phyloP scores from a whole-genome alignment of 2,888 invertebrate species.

The Aleiodes leptofemur region DNA sequence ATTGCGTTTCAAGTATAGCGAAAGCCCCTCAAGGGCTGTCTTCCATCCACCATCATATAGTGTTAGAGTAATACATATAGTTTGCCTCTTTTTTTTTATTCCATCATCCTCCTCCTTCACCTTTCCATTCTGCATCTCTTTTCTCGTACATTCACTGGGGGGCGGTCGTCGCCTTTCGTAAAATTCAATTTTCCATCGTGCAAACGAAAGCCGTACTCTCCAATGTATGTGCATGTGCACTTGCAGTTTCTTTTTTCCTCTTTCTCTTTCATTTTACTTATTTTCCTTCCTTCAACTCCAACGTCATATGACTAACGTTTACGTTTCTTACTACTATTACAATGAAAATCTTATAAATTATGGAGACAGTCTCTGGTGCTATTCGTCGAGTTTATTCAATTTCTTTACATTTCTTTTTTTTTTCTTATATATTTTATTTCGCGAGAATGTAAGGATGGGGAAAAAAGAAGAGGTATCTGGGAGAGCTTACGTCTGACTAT shows the following conservation, averaged over 20 bases:
- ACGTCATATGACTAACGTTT: constrained; percentile 35
- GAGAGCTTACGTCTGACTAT: no score
- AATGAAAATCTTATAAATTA: constrained; percentile 38
- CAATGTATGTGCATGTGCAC: constrained; percentile 32
- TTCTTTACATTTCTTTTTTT: not conserved
- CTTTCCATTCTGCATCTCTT: constrained; percentile 28
- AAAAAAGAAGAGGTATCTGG: no score
- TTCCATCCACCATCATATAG: constrained; percentile 46
- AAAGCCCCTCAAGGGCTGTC: constrained; percentile 56
- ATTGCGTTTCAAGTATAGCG: constrained; percentile 54
- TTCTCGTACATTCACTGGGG: not conserved
- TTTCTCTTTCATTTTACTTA: not conserved
- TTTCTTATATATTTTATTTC: no score
- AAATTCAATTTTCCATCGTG: constrained; percentile 39
- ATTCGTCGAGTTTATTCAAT: constrained; percentile 32
- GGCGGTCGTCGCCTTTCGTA: constrained; percentile 33
- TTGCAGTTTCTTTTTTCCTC: not conserved
- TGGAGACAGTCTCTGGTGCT: constrained; percentile 35
- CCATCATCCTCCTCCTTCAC: no score
- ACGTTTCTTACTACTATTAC: constrained; percentile 36
- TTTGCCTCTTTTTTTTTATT: constrained; percentile 13
- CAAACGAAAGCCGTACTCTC: constrained; percentile 37
- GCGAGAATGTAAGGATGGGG: not conserved
- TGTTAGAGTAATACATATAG: constrained; percentile 19
- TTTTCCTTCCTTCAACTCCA: constrained; percentile 24